Percentiles rank a stretch among this genome's conserved stretches.
Evolutionary conservation across 2,797 vertebrate species (phyloP).

Genomic region (Muscicapa comitata): DNA sequence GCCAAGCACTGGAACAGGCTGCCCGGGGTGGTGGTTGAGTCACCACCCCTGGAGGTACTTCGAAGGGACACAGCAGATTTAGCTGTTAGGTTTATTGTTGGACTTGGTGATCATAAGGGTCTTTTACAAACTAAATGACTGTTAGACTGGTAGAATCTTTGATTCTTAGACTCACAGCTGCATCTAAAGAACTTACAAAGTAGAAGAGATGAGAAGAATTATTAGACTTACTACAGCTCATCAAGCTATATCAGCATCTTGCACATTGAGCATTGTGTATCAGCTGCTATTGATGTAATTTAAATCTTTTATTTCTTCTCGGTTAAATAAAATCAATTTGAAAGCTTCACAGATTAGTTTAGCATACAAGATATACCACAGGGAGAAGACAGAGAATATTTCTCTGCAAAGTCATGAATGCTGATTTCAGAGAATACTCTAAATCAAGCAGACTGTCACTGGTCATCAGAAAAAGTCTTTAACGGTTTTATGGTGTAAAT

Average conservation of each 20-base stretch:
- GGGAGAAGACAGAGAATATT: background rate
- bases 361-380: background rate
- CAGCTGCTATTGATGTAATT: background rate
- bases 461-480: background rate
- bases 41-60: background rate
- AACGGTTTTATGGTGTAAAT: background rate
- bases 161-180: background rate
- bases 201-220: background rate
- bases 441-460: background rate
- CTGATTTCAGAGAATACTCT: background rate
- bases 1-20: background rate
- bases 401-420: background rate
- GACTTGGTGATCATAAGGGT: background rate
- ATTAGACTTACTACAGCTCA: background rate
- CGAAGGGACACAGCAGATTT: background rate
- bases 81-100: background rate
- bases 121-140: background rate
- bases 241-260: background rate
- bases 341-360: background rate
- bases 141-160: background rate
- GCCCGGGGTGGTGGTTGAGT: background rate
- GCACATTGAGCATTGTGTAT: background rate
- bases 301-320: background rate
- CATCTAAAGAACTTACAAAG: background rate
- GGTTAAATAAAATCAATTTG: background rate